Evolutionary conservation across 2,888 invertebrate genomes (phyloP), one percentile per base, ranked within the genome.

Genomic region (Phengaris arion): DNA sequence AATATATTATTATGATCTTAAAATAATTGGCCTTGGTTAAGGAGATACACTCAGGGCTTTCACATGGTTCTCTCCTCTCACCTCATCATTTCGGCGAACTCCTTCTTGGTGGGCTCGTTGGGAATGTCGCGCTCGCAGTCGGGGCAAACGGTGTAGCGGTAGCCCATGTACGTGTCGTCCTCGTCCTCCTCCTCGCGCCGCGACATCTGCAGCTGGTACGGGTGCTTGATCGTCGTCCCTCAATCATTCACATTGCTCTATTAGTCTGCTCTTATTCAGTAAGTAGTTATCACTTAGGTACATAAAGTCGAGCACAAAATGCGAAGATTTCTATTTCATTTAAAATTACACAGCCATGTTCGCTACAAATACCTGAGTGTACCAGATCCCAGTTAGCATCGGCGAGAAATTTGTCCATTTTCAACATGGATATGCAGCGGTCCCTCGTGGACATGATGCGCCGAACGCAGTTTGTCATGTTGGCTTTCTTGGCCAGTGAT

Each of bases 361-460:
- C 7, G 48, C 7, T 48, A 48, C 48, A 48, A 48, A 22, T 45
- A 84, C 92, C 91, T 80, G 85, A 88, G 52, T 93, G 90, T 0
- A 95, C 95, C 48, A 94, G 82, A 70, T 93, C 89, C 95, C 95
- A 95, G 80, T 95, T 94, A 54, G 95, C 95, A 85, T 95, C 95
- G 73, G 95, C 94, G 4, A 95, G 85, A 82, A 95, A 95, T 84
- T 95, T 94, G 81, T 95, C 95, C 90, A 94, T 94, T 82, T 95
- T 95, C 73, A 95, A 85, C 89, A 94, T 94, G 2, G 94, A 94
- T 7, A 95, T 87, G 9, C 94, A 92, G 2, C 94, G 85, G 73
- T 93, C 92, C 45, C 94, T 85, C 1, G 93, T 93, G 77, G 85
- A 78, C 86, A 91, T 92, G 76, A 94, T 84, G 0, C 94, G 86